Conservation (phyloP, 2,888 invertebrate genomes). For the Geophilus truncorum region DNA sequence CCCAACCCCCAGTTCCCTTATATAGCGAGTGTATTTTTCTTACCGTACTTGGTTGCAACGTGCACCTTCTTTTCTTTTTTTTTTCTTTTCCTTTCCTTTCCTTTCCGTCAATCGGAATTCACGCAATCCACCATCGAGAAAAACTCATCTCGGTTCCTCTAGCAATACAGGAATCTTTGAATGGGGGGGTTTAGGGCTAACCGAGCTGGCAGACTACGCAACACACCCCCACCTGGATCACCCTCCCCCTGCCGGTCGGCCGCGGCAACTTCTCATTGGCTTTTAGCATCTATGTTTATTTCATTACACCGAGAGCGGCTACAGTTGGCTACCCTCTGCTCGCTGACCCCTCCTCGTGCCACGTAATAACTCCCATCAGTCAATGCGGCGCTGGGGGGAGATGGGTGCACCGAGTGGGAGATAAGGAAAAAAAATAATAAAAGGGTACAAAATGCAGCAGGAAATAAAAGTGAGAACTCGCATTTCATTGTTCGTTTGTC, state of each 20-base stretch:
- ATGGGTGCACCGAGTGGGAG: not conserved
- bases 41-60: too few relatives aligned
- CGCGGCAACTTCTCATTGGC: conserved; percentile 22
- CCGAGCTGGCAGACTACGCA: conserved; percentile 5
- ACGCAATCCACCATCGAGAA: conserved; percentile 14
- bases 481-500: not conserved
- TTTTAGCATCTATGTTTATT: conserved; percentile 25
- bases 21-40: too few relatives aligned
- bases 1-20: not conserved
- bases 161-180: not conserved
- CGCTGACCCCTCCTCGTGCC: conserved; percentile 27
- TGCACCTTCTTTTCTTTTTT: too few relatives aligned
- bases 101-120: not conserved
- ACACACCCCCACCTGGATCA: not conserved
- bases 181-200: conserved; percentile 9
- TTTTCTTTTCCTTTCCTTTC: not conserved
- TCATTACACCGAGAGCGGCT: conserved; percentile 11
- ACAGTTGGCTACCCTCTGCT: conserved; percentile 27
- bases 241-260: not conserved
- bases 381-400: conserved; percentile 2
- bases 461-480: not conserved
- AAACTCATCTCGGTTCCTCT: not conserved
- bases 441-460: conserved; percentile 22
- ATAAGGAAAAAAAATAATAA: not conserved
- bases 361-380: conserved; percentile 27